Percentiles rank a stretch among this genome's conserved stretches.
phyloP scores from a whole-genome alignment of 2,113 vertebrate species.

The Lepisosteus osseus region DNA sequence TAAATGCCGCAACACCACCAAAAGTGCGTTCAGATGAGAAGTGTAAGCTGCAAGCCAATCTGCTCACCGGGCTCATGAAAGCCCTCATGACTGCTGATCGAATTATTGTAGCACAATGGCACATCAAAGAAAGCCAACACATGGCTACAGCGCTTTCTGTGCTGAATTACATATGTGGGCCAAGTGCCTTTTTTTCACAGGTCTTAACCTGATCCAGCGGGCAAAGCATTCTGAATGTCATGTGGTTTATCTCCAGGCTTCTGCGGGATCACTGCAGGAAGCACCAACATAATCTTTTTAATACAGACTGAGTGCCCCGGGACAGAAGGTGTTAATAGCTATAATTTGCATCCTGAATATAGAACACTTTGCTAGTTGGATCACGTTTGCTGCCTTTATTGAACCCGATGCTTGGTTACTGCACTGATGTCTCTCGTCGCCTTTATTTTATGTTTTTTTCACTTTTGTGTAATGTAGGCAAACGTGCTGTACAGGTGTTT shows the following conservation, averaged over 20 bases:
- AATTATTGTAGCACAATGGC: background rate
- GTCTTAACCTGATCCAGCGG: conserved; percentile 25
- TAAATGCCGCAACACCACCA: background rate
- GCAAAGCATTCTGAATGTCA: conserved; percentile 9
- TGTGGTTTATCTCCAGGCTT: conserved; percentile 8
- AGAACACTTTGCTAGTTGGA: conserved; percentile 27
- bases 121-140: background rate
- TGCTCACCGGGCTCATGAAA: background rate
- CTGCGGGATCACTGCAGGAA: conserved; percentile 9
- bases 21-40: too few relatives aligned
- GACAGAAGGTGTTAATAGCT: conserved; percentile 19
- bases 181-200: background rate
- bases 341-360: conserved; percentile 37
- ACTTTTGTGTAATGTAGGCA: too few relatives aligned
- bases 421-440: background rate
- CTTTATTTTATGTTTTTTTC: too few relatives aligned
- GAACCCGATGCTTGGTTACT: background rate
- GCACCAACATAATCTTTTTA: conserved; percentile 10
- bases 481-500: too few relatives aligned
- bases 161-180: background rate
- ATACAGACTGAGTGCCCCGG: conserved; percentile 9
- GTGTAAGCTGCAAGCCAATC: background rate
- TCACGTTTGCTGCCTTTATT: conserved; percentile 25
- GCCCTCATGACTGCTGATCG: background rate
- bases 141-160: background rate